Evolutionary conservation across 2,113 vertebrate genomes (phyloP).

Genomic region (Anolis carolinensis): DNA sequence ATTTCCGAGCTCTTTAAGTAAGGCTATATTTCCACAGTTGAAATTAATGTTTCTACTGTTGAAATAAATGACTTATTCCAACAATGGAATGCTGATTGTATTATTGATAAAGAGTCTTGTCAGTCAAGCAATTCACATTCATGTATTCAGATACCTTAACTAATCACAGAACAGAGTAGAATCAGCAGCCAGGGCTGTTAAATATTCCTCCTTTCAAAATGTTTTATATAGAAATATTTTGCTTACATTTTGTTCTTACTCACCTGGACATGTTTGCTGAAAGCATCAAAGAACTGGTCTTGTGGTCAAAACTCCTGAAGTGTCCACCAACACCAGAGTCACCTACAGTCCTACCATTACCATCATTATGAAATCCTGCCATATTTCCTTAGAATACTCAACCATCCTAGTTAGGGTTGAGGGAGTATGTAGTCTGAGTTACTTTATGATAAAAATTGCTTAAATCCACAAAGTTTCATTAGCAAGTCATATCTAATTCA

Average conservation of each 20-base stretch:
- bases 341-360: background rate
- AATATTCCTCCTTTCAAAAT: conserved; percentile 27
- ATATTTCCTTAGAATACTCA: background rate
- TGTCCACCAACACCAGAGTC: background rate
- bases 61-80: conserved; percentile 59
- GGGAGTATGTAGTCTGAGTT: background rate
- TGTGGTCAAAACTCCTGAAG: background rate
- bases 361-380: too few species aligned
- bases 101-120: conserved; percentile 50
- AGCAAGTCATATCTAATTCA: too few species aligned
- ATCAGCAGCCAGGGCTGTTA: conserved; percentile 52
- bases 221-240: conserved; percentile 40
- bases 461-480: too few species aligned
- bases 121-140: conserved; percentile 65
- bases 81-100: conserved; percentile 51
- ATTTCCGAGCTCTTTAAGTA: conserved; percentile 58
- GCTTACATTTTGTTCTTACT: conserved; percentile 26
- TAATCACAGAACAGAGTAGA: conserved; percentile 54
- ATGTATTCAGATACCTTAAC: conserved; percentile 65
- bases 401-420: background rate
- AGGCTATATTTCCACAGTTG: conserved; percentile 55
- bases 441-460: background rate
- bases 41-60: conserved; percentile 60
- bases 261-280: background rate
- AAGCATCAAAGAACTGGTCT: background rate